A percentile compares a stretch with the other conserved stretches of the same genome.
phyloP scores from a whole-genome alignment of 2,113 vertebrate species.

The Morone chrysops region DNA sequence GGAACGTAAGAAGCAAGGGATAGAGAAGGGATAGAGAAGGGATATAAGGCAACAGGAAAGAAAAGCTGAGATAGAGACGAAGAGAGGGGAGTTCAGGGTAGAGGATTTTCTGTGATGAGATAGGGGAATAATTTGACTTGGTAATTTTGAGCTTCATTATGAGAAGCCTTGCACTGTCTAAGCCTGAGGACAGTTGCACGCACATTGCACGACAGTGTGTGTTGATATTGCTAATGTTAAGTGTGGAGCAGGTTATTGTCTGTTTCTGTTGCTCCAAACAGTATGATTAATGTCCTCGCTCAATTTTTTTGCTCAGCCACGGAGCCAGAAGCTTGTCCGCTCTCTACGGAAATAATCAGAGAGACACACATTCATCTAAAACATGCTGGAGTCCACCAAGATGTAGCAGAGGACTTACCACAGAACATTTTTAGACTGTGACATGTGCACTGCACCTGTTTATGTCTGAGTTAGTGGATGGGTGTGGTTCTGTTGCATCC shows the following conservation, averaged over 20 bases:
- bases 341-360: slow-evolving; percentile 54
- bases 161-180: slow-evolving; percentile 26
- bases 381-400: slow-evolving; percentile 23
- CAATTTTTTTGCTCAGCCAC: slow-evolving; percentile 14
- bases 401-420: slow-evolving; percentile 24
- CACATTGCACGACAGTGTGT: slow-evolving; percentile 33
- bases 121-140: slow-evolving; percentile 48
- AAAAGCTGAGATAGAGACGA: slow-evolving; percentile 28
- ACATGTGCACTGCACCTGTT: slow-evolving; percentile 53
- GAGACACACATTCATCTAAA: slow-evolving; percentile 59
- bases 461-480: slow-evolving; percentile 43
- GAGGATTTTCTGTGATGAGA: slow-evolving; percentile 58
- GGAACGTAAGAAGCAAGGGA: slow-evolving; percentile 14
- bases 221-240: slow-evolving; percentile 48
- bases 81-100: slow-evolving; percentile 28
- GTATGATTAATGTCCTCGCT: slow-evolving; percentile 68
- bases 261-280: slow-evolving; percentile 42
- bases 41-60: slow-evolving; percentile 42
- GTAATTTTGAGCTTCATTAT: slow-evolving; percentile 63
- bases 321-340: slow-evolving; percentile 31
- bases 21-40: slow-evolving; percentile 14
- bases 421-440: slow-evolving; percentile 17
- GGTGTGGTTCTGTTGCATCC: slow-evolving; percentile 68
- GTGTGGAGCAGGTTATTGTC: slow-evolving; percentile 63
- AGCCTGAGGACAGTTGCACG: slow-evolving; percentile 46